Evolutionary conservation across 2,888 invertebrate genomes (phyloP), one percentile per base, ranked within the genome.

Genomic region (Scaeva pyrastri): DNA sequence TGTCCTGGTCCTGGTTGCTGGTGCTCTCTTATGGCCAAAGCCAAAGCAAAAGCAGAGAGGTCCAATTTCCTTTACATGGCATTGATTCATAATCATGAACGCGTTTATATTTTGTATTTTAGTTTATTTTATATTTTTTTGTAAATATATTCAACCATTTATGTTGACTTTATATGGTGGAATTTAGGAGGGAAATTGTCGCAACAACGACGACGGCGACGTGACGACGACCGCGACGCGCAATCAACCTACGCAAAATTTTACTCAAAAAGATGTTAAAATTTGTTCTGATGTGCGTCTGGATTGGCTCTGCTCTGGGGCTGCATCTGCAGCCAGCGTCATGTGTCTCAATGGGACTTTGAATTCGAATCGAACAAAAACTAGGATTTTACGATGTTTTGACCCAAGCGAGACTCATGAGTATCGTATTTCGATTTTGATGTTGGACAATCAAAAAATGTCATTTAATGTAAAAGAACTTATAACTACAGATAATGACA

Each of bases 41-140:
- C 19, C 3, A n/a, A 12, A 43, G 43, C 43, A 6, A 43, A 43
- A 55, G 48, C 39, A 50, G 68, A 50, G 68, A 86, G 86, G 82
- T 82, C 77, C 86, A 77, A 82, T 86, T 86, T 86, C 86, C 82
- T 78, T 86, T 82, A 86, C 82, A 86, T 86, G 86, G 86, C 82
- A 86, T 86, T 86, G 86, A 86, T 86, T 86, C 86, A 86, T 86
- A 82, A 86, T 86, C 86, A 86, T 86, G 86, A 60, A 82, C 82
- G 86, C 82, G 77, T 77, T 78, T 86, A 74, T 86, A 86, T 86
- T 62, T 81, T 70, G 41, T 58, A 41, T 74, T 71, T 80, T 41
- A 31, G 39, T 71, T 73, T 62, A 36, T 23, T 41, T 68, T 11
- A 11, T 11, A 11, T 55, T 48, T 60, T 60, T 45, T 16, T 12